Percentiles rank a stretch among this genome's conserved stretches.
These are phyloP conservation scores for Orthosia gracilis DNA, from an alignment of 2,888 invertebrate species.

Conservation along the genomic window DNA sequence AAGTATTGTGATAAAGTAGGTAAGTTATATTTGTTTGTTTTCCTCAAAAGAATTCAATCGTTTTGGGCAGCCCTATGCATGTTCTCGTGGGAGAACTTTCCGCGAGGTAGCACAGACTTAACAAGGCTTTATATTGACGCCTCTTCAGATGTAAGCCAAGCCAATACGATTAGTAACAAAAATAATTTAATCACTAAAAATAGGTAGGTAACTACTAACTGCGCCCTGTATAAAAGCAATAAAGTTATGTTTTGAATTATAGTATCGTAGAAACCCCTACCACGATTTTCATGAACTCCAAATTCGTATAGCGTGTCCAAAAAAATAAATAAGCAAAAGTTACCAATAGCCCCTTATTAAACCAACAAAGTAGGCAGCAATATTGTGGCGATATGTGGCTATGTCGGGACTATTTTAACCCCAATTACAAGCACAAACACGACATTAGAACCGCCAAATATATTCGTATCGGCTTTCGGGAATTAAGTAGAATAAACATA, in stretches of 20 bases:
- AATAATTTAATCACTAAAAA: constrained; percentile 40
- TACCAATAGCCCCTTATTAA: constrained; percentile 57
- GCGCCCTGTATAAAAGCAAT: constrained; percentile 13
- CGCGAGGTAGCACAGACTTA: constrained; percentile 82
- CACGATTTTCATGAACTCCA: constrained; percentile 18
- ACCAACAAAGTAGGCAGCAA: constrained; percentile 46
- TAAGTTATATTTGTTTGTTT: constrained; percentile 48
- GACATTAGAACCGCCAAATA: constrained; percentile 53
- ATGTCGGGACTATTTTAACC: constrained; percentile 49
- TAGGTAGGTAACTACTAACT: neutral
- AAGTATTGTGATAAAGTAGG: constrained; percentile 41
- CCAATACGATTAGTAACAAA: constrained; percentile 59
- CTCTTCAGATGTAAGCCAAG: constrained; percentile 70
- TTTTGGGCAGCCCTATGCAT: constrained; percentile 64
- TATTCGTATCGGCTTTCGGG: constrained; percentile 63
- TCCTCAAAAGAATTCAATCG: constrained; percentile 57
- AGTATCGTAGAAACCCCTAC: constrained; percentile 39
- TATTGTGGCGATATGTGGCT: constrained; percentile 42
- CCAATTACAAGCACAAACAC: constrained; percentile 63
- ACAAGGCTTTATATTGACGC: constrained; percentile 80
- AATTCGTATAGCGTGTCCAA: constrained; percentile 50
- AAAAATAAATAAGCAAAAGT: constrained; percentile 49
- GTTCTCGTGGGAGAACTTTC: constrained; percentile 73
- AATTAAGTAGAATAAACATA: constrained; percentile 73
- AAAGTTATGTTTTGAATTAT: constrained; percentile 23